phyloP scores from a whole-genome alignment of 2,888 invertebrate species.

The Amitus sp. region DNA sequence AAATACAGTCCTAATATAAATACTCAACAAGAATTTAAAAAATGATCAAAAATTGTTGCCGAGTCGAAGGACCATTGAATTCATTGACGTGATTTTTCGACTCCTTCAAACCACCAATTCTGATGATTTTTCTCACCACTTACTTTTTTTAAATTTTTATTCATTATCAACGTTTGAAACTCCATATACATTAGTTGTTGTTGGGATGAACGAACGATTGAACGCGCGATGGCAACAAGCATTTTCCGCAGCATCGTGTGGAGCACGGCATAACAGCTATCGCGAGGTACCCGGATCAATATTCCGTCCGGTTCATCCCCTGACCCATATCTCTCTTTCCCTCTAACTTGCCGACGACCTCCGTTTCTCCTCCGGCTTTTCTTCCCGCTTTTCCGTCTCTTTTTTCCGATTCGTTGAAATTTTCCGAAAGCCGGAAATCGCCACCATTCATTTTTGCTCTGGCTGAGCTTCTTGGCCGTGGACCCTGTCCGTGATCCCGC shows the following conservation, averaged over 20 bases:
- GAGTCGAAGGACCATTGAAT: too few relatives aligned
- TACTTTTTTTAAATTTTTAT: too few relatives aligned
- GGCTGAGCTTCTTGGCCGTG: conserved; percentile 18
- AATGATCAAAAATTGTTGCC: too few relatives aligned
- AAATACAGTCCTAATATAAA: too few relatives aligned
- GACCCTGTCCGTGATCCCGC: conserved; percentile 5
- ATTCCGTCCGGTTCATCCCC: conserved; percentile 64
- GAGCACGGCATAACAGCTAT: conserved; percentile 49
- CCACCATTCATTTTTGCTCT: conserved; percentile 4
- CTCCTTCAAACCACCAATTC: too few relatives aligned
- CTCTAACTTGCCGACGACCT: conserved; percentile 45
- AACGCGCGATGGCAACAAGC: conserved; percentile 30
- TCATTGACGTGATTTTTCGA: too few relatives aligned
- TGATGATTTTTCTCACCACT: too few relatives aligned
- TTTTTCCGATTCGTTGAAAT: not conserved
- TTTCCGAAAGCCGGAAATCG: too few relatives aligned
- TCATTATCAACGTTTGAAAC: too few relatives aligned
- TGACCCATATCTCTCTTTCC: conserved; percentile 62
- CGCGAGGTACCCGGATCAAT: conserved; percentile 61
- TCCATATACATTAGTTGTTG: too few relatives aligned
- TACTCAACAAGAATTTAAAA: too few relatives aligned
- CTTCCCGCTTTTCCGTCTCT: conserved; percentile 5
- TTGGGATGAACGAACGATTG: conserved; percentile 17
- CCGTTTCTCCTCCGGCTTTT: conserved; percentile 18
- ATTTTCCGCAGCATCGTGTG: conserved; percentile 39